Percentiles rank a stretch among this genome's conserved stretches.
phyloP scores from a whole-genome alignment of 2,797 vertebrate species.

The Molossus alvarezi region DNA sequence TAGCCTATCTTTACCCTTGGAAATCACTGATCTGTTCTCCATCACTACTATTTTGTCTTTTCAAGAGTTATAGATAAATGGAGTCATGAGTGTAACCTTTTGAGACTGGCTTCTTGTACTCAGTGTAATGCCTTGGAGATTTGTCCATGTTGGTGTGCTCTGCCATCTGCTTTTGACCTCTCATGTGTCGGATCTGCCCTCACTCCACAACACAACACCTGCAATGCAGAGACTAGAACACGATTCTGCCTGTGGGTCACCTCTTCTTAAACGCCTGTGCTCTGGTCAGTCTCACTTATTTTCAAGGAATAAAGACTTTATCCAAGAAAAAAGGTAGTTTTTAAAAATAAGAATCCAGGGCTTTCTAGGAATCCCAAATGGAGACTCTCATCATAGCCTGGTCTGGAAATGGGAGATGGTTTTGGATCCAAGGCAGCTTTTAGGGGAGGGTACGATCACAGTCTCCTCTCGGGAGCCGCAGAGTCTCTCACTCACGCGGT shows the following conservation, averaged over 20 bases:
- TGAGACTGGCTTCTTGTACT: conserved; percentile 69
- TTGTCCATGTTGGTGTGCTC: not conserved
- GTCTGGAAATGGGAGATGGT: not conserved
- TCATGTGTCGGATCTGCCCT: not conserved
- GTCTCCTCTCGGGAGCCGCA: not conserved
- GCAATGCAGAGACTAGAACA: conserved; percentile 25
- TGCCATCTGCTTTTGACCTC: conserved; percentile 48
- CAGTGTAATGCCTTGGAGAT: conserved; percentile 49
- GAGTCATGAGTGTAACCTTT: not conserved
- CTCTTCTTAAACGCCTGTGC: conserved; percentile 40
- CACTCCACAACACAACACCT: not conserved
- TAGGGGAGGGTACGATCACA: not conserved
- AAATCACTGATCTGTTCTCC: conserved; percentile 43
- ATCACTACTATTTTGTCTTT: conserved; percentile 40
- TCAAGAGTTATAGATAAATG: conserved; percentile 37
- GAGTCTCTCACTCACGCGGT: not conserved
- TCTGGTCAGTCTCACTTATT: conserved; percentile 55
- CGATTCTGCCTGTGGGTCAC: not conserved
- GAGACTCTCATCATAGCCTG: not conserved
- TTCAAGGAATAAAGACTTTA: conserved; percentile 36
- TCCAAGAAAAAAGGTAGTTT: not conserved
- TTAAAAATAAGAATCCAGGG: not conserved
- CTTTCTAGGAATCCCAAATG: conserved; percentile 27
- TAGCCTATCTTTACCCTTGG: not conserved
- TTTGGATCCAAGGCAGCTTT: conserved; percentile 15